Evolutionary conservation across 1,140 invertebrate species (phyloP), one percentile per base, ranked within the genome.

Genomic region (Lepeophtheirus salmonis): DNA sequence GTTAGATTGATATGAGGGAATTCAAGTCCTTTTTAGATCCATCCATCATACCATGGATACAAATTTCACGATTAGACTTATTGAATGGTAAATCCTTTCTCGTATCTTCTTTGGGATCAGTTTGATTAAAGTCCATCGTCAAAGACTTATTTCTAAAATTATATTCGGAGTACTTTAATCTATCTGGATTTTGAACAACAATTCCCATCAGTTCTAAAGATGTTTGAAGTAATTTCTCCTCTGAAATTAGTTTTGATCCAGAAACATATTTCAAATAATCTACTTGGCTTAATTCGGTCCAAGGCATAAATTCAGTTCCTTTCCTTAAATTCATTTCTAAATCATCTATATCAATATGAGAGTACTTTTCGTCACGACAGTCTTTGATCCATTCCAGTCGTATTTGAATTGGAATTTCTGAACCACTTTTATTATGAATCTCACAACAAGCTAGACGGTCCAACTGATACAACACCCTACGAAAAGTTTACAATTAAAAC

Each of bases 171-270:
- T 10, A n/a, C 30, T n/a, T 25, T 12, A 57, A 21, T 21, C 55
- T 2, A 24, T 57, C 26, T 25, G 55, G 55, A 57, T 57, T 24
- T n/a, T 57, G 13, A 12, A 57, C 55, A 13, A 57, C 55, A 18
- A 57, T 41, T 26, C 26, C 24, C 55, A 57, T 57, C 2, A 57
- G 17, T 14, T 17, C 26, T 14, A 57, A 20, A 14, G 55, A 25
- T 25, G 16, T 24, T n/a, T 17, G 23, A 16, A 26, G 26, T 3
- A 57, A 14, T 4, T 17, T 16, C 26, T 57, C 55, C 21, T 57
- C 55, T 1, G 23, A 16, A 26, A 41, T 17, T 16, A 57, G 20
- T 3, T 24, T n/a, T 14, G 23, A 25, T 1, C 17, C 14, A 14
- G 25, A n/a, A 12, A 57, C 55, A 20, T 26, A 57, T 26, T 26